phyloP scores from a whole-genome alignment of 2,113 vertebrate species.

The Triplophysa dalaica region DNA sequence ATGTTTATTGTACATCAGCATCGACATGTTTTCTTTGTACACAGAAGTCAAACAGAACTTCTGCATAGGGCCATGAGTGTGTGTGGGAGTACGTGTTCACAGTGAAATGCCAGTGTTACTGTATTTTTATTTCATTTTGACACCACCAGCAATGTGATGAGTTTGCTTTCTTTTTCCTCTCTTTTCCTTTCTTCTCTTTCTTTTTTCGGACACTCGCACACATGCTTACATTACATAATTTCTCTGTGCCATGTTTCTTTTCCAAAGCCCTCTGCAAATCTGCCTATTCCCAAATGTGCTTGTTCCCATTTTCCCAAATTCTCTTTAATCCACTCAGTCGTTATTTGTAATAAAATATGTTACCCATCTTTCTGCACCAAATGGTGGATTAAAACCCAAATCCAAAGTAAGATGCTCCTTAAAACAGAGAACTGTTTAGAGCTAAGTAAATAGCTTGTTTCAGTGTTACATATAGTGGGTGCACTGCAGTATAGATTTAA shows the following conservation, averaged over 20 bases:
- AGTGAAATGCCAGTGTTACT: constrained; percentile 30
- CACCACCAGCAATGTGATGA: constrained; percentile 46
- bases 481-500: too few relatives aligned
- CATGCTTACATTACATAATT: not conserved
- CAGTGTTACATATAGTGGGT: not conserved
- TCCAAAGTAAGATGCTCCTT: not conserved
- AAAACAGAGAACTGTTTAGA: not conserved
- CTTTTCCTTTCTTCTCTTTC: not conserved
- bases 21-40: not conserved
- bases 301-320: constrained; percentile 33
- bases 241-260: constrained; percentile 3
- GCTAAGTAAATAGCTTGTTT: not conserved
- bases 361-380: constrained; percentile 10
- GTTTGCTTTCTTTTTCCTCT: not conserved
- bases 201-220: not conserved
- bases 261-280: constrained; percentile 29
- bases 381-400: constrained; percentile 24
- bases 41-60: constrained; percentile 10
- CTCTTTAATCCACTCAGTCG: constrained; percentile 30
- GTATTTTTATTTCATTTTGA: constrained; percentile 42
- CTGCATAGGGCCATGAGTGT: constrained; percentile 33
- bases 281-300: constrained; percentile 15
- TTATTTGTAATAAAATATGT: constrained; percentile 10
- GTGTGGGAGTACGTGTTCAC: constrained; percentile 29
- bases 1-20: not conserved